phyloP scores from a whole-genome alignment of 2,113 vertebrate genomes.

The Climacteris rufus region DNA sequence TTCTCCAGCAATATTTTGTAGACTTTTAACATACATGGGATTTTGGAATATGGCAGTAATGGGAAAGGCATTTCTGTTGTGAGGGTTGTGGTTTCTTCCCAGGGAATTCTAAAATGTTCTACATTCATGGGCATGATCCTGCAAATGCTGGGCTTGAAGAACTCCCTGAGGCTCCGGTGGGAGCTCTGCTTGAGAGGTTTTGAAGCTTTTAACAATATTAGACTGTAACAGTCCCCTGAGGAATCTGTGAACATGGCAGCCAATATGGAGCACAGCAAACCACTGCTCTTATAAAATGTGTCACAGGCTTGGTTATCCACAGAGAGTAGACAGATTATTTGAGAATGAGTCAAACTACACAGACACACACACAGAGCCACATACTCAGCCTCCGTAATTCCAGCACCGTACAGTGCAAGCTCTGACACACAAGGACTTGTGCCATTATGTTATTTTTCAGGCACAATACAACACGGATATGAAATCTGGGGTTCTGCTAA shows the following conservation, averaged over 20 bases:
- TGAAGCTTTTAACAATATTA: constrained; percentile 4
- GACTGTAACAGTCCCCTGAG: neutral
- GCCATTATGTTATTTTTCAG: neutral
- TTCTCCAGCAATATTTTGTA: neutral
- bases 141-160: neutral
- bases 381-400: rapidly evolving
- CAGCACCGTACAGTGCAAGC: rapidly evolving
- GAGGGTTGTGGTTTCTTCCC: neutral
- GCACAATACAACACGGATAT: rapidly evolving
- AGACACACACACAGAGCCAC: neutral
- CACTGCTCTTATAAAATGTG: neutral
- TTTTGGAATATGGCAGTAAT: neutral
- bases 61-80: neutral
- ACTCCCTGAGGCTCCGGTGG: neutral
- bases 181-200: neutral
- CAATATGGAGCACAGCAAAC: neutral
- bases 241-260: neutral
- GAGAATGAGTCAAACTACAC: neutral
- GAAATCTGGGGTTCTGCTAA: neutral
- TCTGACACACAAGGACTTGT: neutral
- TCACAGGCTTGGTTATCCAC: neutral
- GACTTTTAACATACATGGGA: neutral
- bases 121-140: neutral
- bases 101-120: neutral
- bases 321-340: neutral